These are phyloP conservation scores for Actenoides lindsayi DNA, from an alignment of 2,113 vertebrate genomes.

Conservation along the genomic window DNA sequence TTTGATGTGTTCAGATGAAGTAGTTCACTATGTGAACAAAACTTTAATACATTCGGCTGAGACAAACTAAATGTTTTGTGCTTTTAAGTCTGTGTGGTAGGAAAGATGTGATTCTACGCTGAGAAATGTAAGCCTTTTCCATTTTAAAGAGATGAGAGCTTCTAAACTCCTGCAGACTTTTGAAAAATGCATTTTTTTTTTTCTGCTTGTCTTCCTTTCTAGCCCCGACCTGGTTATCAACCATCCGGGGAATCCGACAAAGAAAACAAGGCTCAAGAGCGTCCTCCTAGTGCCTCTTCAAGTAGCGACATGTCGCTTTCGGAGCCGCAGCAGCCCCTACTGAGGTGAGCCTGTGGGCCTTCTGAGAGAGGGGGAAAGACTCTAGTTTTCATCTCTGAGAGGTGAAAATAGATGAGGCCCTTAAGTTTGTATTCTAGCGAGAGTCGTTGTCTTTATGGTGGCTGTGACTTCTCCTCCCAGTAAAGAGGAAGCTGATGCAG, in stretches of 20 bases:
- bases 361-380: neutral
- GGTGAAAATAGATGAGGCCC: neutral
- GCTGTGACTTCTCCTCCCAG: fast-evolving
- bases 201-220: constrained; percentile 40
- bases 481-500: neutral
- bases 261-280: constrained; percentile 92
- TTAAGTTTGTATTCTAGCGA: neutral
- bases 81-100: neutral
- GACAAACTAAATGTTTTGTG: neutral
- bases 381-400: neutral
- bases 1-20: neutral
- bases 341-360: constrained; percentile 78
- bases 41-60: neutral
- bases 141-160: neutral
- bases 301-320: constrained; percentile 93
- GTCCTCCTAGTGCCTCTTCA: constrained; percentile 89
- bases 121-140: neutral
- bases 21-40: neutral
- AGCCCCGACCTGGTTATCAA: constrained; percentile 87
- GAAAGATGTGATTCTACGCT: neutral
- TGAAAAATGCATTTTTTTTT: neutral
- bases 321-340: constrained; percentile 79
- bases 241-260: constrained; percentile 98
- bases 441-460: neutral
- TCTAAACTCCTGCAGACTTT: neutral